Conservation (phyloP, 2,113 vertebrate genomes). For the Apodemus sylvaticus region DNA sequence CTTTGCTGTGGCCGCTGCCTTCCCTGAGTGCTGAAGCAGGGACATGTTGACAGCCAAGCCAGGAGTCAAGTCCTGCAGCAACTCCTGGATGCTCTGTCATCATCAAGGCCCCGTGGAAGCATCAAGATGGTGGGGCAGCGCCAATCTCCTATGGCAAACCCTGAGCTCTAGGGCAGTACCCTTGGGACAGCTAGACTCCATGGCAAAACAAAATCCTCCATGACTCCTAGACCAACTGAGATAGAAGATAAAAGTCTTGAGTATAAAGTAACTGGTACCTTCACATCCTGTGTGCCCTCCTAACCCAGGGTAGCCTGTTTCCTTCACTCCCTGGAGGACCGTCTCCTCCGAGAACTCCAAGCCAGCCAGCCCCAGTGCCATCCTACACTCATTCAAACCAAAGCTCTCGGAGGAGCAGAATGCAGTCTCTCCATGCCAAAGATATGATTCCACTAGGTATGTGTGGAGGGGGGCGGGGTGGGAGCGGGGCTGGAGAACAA, state of each 20-base stretch:
- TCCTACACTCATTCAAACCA: background rate
- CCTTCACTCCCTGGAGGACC: background rate
- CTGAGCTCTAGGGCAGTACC: background rate
- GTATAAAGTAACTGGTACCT: background rate
- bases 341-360: background rate
- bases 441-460: too few relatives aligned
- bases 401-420: background rate
- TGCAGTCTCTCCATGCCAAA: background rate
- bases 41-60: background rate
- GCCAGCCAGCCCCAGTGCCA: background rate
- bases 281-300: background rate
- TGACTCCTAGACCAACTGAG: background rate
- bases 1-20: background rate
- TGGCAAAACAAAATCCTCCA: constrained; percentile 3
- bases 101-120: background rate
- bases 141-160: background rate
- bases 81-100: background rate
- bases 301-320: background rate
- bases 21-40: background rate
- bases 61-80: background rate
- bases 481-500: background rate
- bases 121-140: accelerated
- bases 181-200: too few relatives aligned
- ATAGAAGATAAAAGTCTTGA: background rate
- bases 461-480: too few relatives aligned